A percentile compares a stretch with the other conserved stretches of the same genome.
phyloP scores from a whole-genome alignment of 2,888 invertebrate genomes.

The Hirudinaria manillensis region DNA sequence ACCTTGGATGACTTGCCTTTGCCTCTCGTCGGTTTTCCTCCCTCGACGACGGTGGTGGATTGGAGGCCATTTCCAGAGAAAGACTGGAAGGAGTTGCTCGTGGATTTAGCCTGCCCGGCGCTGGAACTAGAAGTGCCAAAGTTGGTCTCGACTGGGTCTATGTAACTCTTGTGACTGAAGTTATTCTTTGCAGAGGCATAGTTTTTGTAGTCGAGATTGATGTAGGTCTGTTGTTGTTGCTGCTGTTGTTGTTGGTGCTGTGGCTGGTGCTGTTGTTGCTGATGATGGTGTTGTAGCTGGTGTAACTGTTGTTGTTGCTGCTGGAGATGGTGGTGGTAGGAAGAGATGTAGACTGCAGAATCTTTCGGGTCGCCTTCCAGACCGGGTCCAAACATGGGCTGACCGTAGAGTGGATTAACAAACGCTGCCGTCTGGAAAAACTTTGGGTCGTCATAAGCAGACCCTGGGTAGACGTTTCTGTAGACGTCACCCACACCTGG shows the following conservation, averaged over 20 bases:
- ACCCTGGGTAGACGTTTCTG: slow-evolving; percentile 19
- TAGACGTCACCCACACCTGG: slow-evolving; percentile 19
- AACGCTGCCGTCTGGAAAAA: slow-evolving; percentile 20
- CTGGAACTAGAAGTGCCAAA: neutral
- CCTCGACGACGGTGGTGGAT: neutral
- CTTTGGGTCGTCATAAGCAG: slow-evolving; percentile 17
- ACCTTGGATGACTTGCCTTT: neutral
- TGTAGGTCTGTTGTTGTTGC: slow-evolving; percentile 8
- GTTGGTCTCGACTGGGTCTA: neutral
- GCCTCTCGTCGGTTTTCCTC: neutral
- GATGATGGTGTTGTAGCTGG: neutral
- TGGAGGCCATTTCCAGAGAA: neutral
- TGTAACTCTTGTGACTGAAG: neutral
- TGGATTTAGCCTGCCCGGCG: neutral
- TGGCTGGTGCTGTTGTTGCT: neutral
- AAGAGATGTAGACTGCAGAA: neutral
- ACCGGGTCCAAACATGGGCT: neutral
- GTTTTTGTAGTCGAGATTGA: slow-evolving; percentile 13
- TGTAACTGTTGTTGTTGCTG: slow-evolving; percentile 17
- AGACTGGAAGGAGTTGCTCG: neutral
- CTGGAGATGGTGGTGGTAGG: slow-evolving; percentile 29
- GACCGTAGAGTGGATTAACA: slow-evolving; percentile 14
- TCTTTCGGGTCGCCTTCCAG: slow-evolving; percentile 13
- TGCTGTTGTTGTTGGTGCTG: neutral
- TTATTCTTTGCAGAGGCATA: neutral